A percentile compares a stretch with the other conserved stretches of the same genome.
phyloP scores from a whole-genome alignment of 2,888 invertebrate genomes.

The Trypoxylon attenuatum region DNA sequence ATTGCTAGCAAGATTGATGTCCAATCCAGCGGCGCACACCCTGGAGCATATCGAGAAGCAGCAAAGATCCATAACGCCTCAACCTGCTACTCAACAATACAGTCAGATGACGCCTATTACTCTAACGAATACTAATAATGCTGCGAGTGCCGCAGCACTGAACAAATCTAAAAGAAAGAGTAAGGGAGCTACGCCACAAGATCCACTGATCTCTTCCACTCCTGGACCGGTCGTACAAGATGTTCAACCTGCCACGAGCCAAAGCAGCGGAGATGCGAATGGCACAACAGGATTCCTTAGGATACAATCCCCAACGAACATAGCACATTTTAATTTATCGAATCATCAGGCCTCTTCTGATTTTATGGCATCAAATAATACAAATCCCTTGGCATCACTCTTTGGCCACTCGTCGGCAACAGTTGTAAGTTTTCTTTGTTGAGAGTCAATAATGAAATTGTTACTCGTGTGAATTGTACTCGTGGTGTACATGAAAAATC shows the following conservation, averaged over 20 bases:
- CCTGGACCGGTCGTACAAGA: constrained; percentile 56
- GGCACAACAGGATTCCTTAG: constrained; percentile 67
- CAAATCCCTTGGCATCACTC: constrained; percentile 63
- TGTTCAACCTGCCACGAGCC: constrained; percentile 43
- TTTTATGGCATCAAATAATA: constrained; percentile 46
- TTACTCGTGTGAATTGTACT: not conserved
- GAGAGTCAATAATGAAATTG: not conserved
- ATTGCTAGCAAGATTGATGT: constrained; percentile 86
- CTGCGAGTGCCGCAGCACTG: constrained; percentile 35
- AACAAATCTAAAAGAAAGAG: constrained; percentile 60
- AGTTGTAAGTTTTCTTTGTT: constrained; percentile 34
- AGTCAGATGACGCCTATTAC: constrained; percentile 40
- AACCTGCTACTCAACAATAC: constrained; percentile 64
- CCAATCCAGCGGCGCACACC: constrained; percentile 85
- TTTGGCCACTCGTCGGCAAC: constrained; percentile 55
- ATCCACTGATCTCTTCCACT: constrained; percentile 50
- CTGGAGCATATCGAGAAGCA: constrained; percentile 93
- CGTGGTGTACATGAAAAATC: not conserved
- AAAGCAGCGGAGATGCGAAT: constrained; percentile 56
- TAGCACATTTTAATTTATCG: constrained; percentile 41
- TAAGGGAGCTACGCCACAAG: constrained; percentile 46
- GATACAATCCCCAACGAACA: constrained; percentile 69
- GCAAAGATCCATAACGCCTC: constrained; percentile 86
- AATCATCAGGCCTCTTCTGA: constrained; percentile 55
- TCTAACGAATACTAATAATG: constrained; percentile 43